Base-by-base conservation (phyloP, 1,140 invertebrate species). In the Lepidurus arcticus region DNA sequence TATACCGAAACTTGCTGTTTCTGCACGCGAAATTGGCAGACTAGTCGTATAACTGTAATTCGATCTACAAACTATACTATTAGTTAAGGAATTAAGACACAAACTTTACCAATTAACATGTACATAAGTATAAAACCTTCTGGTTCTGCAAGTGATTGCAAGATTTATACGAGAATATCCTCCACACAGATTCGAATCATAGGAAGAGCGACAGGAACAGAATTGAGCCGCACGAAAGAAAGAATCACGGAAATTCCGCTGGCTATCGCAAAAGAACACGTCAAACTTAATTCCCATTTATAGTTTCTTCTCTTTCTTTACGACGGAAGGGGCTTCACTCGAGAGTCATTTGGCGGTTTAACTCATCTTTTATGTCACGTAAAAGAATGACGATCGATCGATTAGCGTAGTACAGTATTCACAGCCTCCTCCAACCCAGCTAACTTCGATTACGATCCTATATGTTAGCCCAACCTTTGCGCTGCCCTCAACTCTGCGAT, bases 351-450 rank as follows among this genome's bases (percentile, higher is more conserved):
- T 65, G 21, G 16, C 53, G 53, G 16, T 7, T 65, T 65, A 65
- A n/a, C 53, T 65, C 53, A 65, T 65, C 53, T 11, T 65, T 65
- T 65, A 21, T 65, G 53, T 65, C 53, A 65, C 53, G 53, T 65
- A 65, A 65, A 16, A 65, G 53, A 65, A 65, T 21, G 53, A 65
- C 13, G 53, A 65, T 16, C 53, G 53, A 65, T 65, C 53, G 53
- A 65, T 65, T 13, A 4, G 13, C 13, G 13, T 65, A 65, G 16
- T 65, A 13, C n/a, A 65, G 53, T 65, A 65, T 65, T 65, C 53
- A 16, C n/a, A 13, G 53, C 16, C 53, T 65, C 13, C 16, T 65
- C 6, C 9, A 7, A 16, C 21, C 21, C 8, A 10, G 3, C 53
- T 65, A 65, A 65, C 53, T 13, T 65, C 53, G 10, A 65, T 65